Conservation (phyloP, 2,797 vertebrate species). For the Agapornis canus region DNA sequence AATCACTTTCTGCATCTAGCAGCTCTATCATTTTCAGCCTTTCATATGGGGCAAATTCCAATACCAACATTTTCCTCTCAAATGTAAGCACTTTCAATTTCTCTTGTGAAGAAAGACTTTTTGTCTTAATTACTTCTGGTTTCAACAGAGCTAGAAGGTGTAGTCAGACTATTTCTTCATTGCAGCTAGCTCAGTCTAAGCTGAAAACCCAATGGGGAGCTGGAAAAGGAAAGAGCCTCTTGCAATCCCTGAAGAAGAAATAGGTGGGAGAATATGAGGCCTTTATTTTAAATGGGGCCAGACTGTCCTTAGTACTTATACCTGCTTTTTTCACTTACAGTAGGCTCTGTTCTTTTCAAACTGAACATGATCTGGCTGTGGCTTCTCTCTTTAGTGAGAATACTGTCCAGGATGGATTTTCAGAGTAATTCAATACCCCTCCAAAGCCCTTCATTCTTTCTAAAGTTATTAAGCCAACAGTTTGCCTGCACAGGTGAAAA, state of each 20-base stretch:
- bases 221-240: neutral
- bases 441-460: neutral
- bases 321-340: neutral
- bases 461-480: neutral
- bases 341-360: neutral
- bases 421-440: neutral
- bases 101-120: neutral
- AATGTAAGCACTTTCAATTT: constrained; percentile 15
- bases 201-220: neutral
- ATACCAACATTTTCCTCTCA: neutral
- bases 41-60: neutral
- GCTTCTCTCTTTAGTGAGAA: neutral
- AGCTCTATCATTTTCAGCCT: constrained; percentile 4
- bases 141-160: constrained; percentile 2
- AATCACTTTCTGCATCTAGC: neutral
- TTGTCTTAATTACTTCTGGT: constrained; percentile 35
- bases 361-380: neutral
- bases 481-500: neutral
- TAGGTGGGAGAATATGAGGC: constrained; percentile 21
- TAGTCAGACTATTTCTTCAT: neutral
- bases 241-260: neutral
- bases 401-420: neutral
- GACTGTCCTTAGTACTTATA: neutral
- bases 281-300: neutral
- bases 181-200: constrained; percentile 11